A percentile compares a stretch with the other conserved stretches of the same genome.
These are phyloP conservation scores for Venturia canescens DNA, from an alignment of 1,140 invertebrate species.

Conservation along the genomic window DNA sequence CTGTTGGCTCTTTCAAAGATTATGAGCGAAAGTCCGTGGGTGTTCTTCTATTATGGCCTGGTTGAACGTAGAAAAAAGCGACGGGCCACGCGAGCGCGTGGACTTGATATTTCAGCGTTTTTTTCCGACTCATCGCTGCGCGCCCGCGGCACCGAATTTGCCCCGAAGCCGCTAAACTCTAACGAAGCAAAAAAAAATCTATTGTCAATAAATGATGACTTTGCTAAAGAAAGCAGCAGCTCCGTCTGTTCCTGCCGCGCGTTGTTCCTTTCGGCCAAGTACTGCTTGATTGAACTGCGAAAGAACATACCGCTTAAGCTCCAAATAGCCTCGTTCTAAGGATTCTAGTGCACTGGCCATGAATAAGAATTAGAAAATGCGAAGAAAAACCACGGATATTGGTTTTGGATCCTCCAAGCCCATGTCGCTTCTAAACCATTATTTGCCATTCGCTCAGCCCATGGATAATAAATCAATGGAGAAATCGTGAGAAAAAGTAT, in stretches of 20 bases:
- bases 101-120: neutral
- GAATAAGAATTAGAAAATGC: neutral
- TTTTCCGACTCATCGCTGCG: conserved; percentile 21
- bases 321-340: neutral
- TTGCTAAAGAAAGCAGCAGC: conserved; percentile 9
- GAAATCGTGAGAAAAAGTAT: no score
- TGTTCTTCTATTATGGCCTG: conserved; percentile 36
- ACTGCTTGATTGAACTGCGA: conserved; percentile 37
- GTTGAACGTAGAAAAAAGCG: conserved; percentile 8
- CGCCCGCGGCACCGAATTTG: conserved; percentile 1
- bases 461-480: no score
- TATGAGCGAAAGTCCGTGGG: conserved; percentile 30
- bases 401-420: no score
- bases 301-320: neutral
- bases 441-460: no score
- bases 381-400: neutral
- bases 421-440: no score
- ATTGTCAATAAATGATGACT: conserved; percentile 31
- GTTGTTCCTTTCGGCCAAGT: conserved; percentile 36
- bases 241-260: conserved; percentile 6
- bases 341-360: neutral
- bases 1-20: conserved; percentile 21
- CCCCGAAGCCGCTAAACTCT: conserved; percentile 15
- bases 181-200: conserved; percentile 28
- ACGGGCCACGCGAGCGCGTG: conserved; percentile 28